Evolutionary conservation across 2,888 invertebrate species (phyloP).

Genomic region (Dione vanillae): DNA sequence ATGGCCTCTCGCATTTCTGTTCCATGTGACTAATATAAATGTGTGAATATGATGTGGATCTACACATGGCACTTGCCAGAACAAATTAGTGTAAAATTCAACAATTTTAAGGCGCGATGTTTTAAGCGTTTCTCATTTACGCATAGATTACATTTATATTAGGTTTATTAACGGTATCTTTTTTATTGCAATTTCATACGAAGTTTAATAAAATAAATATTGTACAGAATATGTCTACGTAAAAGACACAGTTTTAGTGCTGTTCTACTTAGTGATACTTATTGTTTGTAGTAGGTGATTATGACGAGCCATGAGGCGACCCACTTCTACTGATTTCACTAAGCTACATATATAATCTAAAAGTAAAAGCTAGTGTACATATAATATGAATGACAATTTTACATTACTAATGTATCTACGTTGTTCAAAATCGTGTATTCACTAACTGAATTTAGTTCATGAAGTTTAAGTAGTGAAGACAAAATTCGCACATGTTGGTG

Average conservation of each 20-base stretch:
- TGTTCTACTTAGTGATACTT: neutral
- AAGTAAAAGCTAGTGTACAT: neutral
- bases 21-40: constrained; percentile 40
- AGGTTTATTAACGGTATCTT: no score
- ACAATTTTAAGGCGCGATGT: neutral
- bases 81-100: neutral
- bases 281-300: neutral
- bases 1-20: constrained; percentile 46
- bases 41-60: constrained; percentile 21
- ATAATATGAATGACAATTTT: neutral
- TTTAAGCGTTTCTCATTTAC: neutral
- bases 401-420: neutral
- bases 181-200: neutral
- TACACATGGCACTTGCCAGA: constrained; percentile 12
- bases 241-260: neutral
- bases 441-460: neutral
- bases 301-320: constrained; percentile 4
- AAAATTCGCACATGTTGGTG: no score
- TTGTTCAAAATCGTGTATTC: no score
- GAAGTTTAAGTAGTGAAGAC: neutral
- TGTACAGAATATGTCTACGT: neutral
- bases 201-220: neutral
- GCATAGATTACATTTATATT: neutral
- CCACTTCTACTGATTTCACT: constrained; percentile 12
- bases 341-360: neutral